Evolutionary conservation across 2,888 invertebrate genomes (phyloP).

Genomic region (Psylliodes chrysocephalus): DNA sequence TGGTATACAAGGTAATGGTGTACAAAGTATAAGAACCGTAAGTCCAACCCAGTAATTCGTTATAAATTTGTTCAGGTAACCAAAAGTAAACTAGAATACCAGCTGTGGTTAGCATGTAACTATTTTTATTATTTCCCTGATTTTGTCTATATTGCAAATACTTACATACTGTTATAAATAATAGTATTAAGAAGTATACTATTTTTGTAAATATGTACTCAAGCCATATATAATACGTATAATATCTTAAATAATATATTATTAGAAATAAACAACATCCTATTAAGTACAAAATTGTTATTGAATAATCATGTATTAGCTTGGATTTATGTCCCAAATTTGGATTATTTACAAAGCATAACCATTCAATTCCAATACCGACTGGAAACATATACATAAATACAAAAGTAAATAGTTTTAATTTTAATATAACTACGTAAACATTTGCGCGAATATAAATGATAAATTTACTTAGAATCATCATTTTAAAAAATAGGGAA

Average conservation of each 20-base stretch:
- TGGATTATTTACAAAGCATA: neutral
- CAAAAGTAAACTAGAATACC: conserved; percentile 5
- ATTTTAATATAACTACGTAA: neutral
- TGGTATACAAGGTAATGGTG: neutral
- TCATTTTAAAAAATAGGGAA: neutral
- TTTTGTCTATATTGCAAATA: neutral
- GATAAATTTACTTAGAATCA: neutral
- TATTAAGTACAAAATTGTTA: neutral
- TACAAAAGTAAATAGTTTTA: neutral
- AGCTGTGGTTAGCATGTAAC: neutral
- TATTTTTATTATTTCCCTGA: neutral
- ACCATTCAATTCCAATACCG: conserved; percentile 11
- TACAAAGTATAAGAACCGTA: neutral
- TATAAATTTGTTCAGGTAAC: conserved; percentile 9
- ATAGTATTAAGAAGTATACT: neutral
- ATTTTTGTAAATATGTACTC: no score
- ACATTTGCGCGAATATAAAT: neutral
- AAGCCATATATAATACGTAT: no score
- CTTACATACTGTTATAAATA: neutral
- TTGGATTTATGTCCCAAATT: neutral
- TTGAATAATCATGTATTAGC: neutral
- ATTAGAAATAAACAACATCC: neutral
- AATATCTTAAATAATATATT: neutral
- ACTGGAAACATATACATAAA: neutral
- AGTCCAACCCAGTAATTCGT: neutral